Conservation (phyloP, 2,888 invertebrate genomes). For the Unio pictorum region DNA sequence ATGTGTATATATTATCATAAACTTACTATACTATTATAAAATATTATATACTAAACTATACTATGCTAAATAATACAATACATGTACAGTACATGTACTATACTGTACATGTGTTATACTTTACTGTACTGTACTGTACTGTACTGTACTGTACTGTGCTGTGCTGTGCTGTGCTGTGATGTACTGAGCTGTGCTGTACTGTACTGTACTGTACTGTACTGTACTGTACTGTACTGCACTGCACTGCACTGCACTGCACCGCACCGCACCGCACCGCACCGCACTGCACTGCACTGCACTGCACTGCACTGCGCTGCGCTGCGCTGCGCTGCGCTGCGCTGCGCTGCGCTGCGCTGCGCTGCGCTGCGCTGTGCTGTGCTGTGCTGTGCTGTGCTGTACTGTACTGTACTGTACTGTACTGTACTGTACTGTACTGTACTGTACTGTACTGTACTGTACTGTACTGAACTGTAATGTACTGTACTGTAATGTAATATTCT, state of each 20-base stretch:
- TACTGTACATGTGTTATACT: too few relatives aligned
- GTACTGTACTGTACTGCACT: conserved; percentile 7
- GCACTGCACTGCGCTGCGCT: conserved; percentile 7
- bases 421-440: too few relatives aligned
- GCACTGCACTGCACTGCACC: conserved; percentile 9
- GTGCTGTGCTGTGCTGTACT: conserved; percentile 6
- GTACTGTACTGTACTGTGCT: conserved; percentile 11
- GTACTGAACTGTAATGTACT: too few relatives aligned
- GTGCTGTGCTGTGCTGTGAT: conserved; percentile 10
- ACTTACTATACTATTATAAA: too few relatives aligned
- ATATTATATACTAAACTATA: too few relatives aligned
- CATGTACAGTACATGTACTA: too few relatives aligned
- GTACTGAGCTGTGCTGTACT: too few relatives aligned
- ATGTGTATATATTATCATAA: too few relatives aligned
- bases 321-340: conserved; percentile 7
- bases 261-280: too few relatives aligned
- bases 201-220: conserved; percentile 11
- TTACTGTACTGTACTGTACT: conserved; percentile 10
- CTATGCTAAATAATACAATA: too few relatives aligned
- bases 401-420: conserved; percentile 3
- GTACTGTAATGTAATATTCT: too few relatives aligned
- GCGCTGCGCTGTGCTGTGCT: conserved; percentile 5
- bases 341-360: conserved; percentile 7
- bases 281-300: conserved; percentile 10
- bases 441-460: too few relatives aligned